Conservation (phyloP, 2,113 vertebrate genomes). For the Dolichallabes microphthalmus region DNA sequence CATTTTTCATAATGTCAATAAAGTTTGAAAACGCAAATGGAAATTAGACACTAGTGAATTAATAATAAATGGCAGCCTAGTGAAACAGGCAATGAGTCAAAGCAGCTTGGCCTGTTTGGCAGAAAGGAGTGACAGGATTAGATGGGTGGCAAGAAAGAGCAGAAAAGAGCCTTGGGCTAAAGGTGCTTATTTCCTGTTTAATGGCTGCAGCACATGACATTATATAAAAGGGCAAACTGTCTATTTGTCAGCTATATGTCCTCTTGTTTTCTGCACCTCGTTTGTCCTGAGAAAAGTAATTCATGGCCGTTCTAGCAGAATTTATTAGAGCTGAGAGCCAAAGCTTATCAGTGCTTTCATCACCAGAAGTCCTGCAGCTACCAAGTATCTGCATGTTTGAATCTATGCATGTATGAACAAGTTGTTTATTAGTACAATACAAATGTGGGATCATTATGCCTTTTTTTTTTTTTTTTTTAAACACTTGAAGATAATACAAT, state of each 20-base stretch:
- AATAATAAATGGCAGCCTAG: conserved; percentile 30
- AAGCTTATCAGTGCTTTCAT: neutral
- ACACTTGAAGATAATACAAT: neutral
- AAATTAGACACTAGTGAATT: conserved; percentile 25
- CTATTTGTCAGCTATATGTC: too few species aligned
- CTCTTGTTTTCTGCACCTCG: neutral
- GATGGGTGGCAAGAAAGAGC: neutral
- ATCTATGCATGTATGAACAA: neutral
- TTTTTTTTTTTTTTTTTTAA: too few species aligned
- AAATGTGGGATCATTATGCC: neutral
- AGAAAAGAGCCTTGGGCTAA: neutral
- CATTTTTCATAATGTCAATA: conserved; percentile 53
- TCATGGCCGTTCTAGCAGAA: neutral
- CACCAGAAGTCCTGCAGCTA: neutral
- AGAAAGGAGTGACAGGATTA: neutral
- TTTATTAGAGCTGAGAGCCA: conserved; percentile 16
- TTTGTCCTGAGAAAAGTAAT: conserved; percentile 19
- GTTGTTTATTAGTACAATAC: neutral
- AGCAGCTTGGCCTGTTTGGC: neutral
- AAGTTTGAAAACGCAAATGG: conserved; percentile 46
- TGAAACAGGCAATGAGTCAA: conserved; percentile 16
- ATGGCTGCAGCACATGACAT: conserved; percentile 4
- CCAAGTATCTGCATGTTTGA: neutral
- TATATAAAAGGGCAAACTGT: too few species aligned
- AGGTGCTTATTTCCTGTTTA: conserved; percentile 8